Base-by-base conservation (phyloP, 2,113 vertebrate genomes). In the Tinamus guttatus region DNA sequence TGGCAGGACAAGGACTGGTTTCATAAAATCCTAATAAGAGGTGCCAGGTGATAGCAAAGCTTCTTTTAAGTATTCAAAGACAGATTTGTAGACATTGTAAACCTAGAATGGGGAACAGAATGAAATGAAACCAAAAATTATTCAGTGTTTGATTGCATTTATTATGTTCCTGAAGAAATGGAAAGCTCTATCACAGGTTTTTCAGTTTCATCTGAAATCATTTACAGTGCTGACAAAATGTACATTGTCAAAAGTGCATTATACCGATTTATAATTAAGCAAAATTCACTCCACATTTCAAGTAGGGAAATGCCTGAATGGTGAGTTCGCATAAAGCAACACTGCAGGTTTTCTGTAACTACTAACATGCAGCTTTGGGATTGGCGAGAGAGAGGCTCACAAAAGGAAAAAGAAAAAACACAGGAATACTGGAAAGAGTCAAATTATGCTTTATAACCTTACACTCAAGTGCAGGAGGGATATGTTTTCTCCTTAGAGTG, bases 351-450 rank as follows among this genome's bases (percentile, higher is more conserved):
- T 76, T 64, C 40, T 25, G 0, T 54, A 51, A 63, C 45, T 69
- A 22, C n/a, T 32, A 4, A n/a, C 69, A 81, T 21, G 9, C 9
- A 38, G 15, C 11, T 82, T 73, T 80, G 4, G 5, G 3, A 2
- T 3, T 77, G 79, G 30, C 11, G 34, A 47, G 86, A 68, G 68
- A 12, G 21, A 65, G 11, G 34, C 62, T 13, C 69, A 51, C 69
- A 40, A 51, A 75, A 83, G 76, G 56, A 71, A 49, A 49, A 49
- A 47, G 40, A 41, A 49, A 49, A 47, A 52, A 19, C 28, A 1
- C 0, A 22, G 54, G 13, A 32, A 30, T 4, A 2, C 51, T 58
- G 25, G 43, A 62, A 18, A 94, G 56, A 28, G 24, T 3, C 1
- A 16, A 83, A 58, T 60, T 60, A 2, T 69, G 43, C 41, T 78